Evolutionary conservation across 2,797 vertebrate species (phyloP).

Genomic region (Enteromius fasciolatus): DNA sequence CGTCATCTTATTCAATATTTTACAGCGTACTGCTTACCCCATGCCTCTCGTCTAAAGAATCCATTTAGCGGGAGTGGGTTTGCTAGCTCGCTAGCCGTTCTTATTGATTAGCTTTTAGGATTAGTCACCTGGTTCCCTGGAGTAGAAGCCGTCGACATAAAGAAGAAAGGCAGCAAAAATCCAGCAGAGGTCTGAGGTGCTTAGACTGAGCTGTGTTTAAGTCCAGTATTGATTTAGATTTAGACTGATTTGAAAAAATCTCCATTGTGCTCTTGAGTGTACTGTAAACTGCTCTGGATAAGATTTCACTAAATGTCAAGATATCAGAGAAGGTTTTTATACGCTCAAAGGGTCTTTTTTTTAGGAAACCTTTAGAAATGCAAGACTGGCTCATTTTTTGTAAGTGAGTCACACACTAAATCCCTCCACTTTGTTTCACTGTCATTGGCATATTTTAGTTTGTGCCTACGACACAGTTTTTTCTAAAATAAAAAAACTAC

Average conservation of each 20-base stretch:
- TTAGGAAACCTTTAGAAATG: neutral
- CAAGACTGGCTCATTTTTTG: neutral
- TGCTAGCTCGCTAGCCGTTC: conserved; percentile 35
- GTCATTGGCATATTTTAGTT: conserved; percentile 2
- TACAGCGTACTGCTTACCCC: conserved; percentile 4
- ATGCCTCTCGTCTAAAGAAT: conserved; percentile 39
- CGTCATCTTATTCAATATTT: conserved; percentile 31
- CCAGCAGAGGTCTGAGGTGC: conserved; percentile 23
- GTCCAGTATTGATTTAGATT: conserved; percentile 42
- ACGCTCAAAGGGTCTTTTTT: neutral
- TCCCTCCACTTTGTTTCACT: neutral
- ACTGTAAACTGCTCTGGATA: neutral
- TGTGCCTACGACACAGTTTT: neutral
- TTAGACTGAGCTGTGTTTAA: conserved; percentile 42
- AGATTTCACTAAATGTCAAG: conserved; percentile 4
- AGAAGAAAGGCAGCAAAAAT: conserved; percentile 42
- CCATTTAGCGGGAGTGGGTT: conserved; percentile 23
- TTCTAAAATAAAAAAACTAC: neutral
- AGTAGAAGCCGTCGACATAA: conserved; percentile 20
- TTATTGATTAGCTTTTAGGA: conserved; percentile 55
- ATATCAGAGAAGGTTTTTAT: neutral
- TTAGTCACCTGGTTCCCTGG: conserved; percentile 50
- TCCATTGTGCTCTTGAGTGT: neutral
- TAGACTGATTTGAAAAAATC: conserved; percentile 36
- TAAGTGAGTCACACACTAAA: neutral